Conservation (phyloP, 2,113 vertebrate species). For the Centropus unirufus region DNA sequence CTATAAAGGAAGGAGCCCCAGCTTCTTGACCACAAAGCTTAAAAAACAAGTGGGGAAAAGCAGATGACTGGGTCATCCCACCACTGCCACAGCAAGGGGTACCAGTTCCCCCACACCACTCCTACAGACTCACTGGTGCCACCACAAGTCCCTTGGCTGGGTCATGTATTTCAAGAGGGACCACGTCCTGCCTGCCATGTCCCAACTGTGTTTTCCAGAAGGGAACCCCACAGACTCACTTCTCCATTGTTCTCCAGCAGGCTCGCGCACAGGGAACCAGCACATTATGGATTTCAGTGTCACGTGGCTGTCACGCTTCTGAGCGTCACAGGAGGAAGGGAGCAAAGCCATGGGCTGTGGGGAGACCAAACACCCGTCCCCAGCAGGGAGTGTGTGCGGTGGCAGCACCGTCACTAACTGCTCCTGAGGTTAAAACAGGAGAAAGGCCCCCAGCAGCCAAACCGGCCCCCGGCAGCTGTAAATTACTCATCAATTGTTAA, state of each 20-base stretch:
- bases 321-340: neutral
- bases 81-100: neutral
- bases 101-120: neutral
- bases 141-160: neutral
- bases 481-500: slow-evolving; percentile 78
- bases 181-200: rapidly evolving
- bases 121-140: rapidly evolving
- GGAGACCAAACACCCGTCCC: neutral
- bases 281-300: neutral
- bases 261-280: neutral
- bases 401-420: slow-evolving; percentile 52
- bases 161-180: neutral
- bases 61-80: neutral
- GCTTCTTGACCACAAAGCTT: neutral
- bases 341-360: neutral
- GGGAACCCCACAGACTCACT: neutral
- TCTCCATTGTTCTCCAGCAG: neutral
- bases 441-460: slow-evolving; percentile 52
- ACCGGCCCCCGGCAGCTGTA: slow-evolving; percentile 78
- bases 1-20: neutral
- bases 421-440: slow-evolving; percentile 55
- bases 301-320: neutral
- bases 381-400: neutral
- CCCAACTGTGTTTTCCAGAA: neutral
- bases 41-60: neutral